These are phyloP conservation scores for Eptesicus fuscus DNA, from an alignment of 2,113 vertebrate species.

Conservation along the genomic window DNA sequence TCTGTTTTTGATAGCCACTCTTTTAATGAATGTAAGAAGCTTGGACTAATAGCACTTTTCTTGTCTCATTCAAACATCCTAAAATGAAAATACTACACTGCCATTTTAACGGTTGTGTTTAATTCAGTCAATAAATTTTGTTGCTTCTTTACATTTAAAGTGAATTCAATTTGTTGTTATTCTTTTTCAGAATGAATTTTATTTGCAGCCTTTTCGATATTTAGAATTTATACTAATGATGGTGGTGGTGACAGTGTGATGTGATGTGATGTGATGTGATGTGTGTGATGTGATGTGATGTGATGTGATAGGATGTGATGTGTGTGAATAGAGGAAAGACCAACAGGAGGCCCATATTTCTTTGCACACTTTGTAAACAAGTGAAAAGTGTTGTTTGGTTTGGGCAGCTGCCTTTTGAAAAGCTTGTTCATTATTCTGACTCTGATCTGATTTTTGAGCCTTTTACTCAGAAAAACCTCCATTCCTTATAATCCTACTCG, in stretches of 20 bases:
- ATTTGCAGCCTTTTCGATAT: background rate
- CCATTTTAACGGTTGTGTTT: conserved; percentile 77
- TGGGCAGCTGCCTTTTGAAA: background rate
- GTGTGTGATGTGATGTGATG: too few species aligned
- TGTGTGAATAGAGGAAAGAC: background rate
- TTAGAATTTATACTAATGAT: background rate
- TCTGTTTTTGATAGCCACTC: conserved; percentile 80
- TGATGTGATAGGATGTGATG: too few species aligned
- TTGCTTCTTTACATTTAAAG: conserved; percentile 78
- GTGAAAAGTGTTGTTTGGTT: background rate
- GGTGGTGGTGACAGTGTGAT: too few species aligned
- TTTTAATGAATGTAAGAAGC: conserved; percentile 81
- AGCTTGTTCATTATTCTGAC: background rate
- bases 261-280: background rate
- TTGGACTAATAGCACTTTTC: conserved; percentile 80
- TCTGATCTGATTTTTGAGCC: background rate
- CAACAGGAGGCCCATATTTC: background rate
- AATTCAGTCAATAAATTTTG: conserved; percentile 80
- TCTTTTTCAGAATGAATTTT: conserved; percentile 8
- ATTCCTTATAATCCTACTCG: background rate
- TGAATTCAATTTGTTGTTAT: conserved; percentile 33
- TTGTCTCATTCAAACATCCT: conserved; percentile 71
- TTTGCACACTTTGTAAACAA: background rate
- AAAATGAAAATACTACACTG: conserved; percentile 75
- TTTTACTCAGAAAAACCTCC: background rate